Base-by-base conservation (phyloP, 2,113 vertebrate species). In the Gymnobelideus leadbeateri region DNA sequence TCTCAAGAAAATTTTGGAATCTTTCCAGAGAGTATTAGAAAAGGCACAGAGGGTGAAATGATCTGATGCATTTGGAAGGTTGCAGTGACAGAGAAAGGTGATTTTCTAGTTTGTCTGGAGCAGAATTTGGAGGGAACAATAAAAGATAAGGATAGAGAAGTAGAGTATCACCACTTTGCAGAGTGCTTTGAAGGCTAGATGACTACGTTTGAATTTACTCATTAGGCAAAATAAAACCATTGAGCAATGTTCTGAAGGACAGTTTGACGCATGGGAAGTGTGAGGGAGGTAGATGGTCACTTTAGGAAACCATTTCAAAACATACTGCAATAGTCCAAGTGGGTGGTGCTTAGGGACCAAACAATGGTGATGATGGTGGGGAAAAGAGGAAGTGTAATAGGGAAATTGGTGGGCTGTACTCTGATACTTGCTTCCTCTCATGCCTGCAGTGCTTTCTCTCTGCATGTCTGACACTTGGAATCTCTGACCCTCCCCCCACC, bases 401-500 rank as follows among this genome's bases (percentile, higher is more conserved):
- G 28, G 28, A 37, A 68, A 68, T 37, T 3, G 11, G 61, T 68
- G 14, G 31, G 10, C 5, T 68, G 28, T 5, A 55, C 54, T 55
- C 26, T 68, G 14, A 10, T 14, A 12, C 31, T 68, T 37, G 54
- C 14, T 37, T 12, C 31, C 3, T 2, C 4, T 37, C 0, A 23
- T 84, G n/a, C 19, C 14, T 21, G n/a, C 23, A 84, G 26, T 43
- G 1, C 11, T 43, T 43, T 84, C 68, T 43, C 1, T 84, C 16
- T 19, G 23, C 37, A 43, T 84, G 19, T 84, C 23, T 43, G 68
- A 43, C 6, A 43, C 6, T 43, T 43, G n/a, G 16, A n/a, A 77
- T 77, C 31, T 77, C 4, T n/a, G 16, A 7, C 0, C 28, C 37
- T 19, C 1, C 14, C 31, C 5, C 37, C 3, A 2, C 26, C 2